Evolutionary conservation across 2,888 invertebrate species (phyloP).

Genomic region (Lymantria dispar): DNA sequence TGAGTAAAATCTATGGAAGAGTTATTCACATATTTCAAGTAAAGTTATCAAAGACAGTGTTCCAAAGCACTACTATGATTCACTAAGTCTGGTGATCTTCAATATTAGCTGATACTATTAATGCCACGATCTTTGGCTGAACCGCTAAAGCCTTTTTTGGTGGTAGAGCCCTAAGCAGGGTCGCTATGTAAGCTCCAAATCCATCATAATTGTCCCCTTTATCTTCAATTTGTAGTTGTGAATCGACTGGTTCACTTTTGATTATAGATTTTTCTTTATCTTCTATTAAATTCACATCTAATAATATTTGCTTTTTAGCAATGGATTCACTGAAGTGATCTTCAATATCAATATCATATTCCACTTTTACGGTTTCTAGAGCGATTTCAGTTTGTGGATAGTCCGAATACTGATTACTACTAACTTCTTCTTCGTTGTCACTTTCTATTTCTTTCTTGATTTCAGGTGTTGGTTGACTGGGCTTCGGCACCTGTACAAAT

Average conservation of each 20-base stretch:
- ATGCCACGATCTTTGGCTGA: neutral
- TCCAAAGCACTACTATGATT: neutral
- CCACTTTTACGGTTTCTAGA: neutral
- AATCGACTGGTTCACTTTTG: too few relatives aligned
- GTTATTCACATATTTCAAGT: too few relatives aligned
- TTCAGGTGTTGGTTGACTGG: neutral
- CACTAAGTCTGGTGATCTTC: neutral
- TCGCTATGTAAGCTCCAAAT: constrained; percentile 4
- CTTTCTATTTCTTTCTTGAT: neutral
- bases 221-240: neutral
- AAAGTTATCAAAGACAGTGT: neutral
- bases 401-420: too few relatives aligned
- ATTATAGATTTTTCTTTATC: neutral
- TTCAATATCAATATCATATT: neutral
- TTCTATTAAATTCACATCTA: neutral
- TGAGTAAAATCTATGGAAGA: too few relatives aligned
- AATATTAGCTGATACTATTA: constrained; percentile 1
- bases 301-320: neutral
- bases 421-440: neutral
- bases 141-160: constrained; percentile 3
- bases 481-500: neutral
- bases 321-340: neutral
- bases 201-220: neutral
- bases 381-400: neutral
- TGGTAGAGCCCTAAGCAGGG: constrained; percentile 3